Percentiles rank a stretch among this genome's conserved stretches.
phyloP scores from a whole-genome alignment of 1,140 invertebrate species.

The Leptonema lineaticorne region DNA sequence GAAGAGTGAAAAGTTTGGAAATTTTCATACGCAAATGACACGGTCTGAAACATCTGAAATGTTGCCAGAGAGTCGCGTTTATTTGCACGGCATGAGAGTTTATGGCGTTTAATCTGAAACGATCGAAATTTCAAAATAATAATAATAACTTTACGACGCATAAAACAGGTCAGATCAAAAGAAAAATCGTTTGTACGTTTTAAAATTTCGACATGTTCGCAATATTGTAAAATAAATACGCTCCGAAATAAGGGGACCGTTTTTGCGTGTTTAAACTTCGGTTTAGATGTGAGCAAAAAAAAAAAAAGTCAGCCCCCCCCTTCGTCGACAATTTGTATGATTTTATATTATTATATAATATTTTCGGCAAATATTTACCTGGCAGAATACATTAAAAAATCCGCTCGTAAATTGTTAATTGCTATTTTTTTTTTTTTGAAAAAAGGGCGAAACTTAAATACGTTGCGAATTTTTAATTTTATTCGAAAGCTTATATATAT shows the following conservation, averaged over 20 bases:
- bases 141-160: too few species aligned
- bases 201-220: background rate
- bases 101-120: background rate
- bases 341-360: too few species aligned
- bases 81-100: background rate
- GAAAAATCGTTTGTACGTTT: background rate
- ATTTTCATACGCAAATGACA: background rate
- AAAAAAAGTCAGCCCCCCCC: background rate
- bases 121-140: too few species aligned
- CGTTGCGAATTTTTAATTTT: too few species aligned
- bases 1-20: background rate
- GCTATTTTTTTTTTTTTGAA: too few species aligned
- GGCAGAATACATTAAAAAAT: too few species aligned
- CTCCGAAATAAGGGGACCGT: background rate
- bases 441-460: too few species aligned
- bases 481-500: too few species aligned
- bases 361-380: too few species aligned
- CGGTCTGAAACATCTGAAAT: background rate
- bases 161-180: conserved; percentile 2
- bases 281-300: conserved; percentile 3
- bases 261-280: background rate
- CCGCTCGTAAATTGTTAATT: too few species aligned
- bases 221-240: conserved; percentile 1
- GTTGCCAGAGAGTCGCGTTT: background rate
- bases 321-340: too few species aligned